Evolutionary conservation across 1,140 invertebrate genomes (phyloP), one percentile per base, ranked within the genome.

Genomic region (Steinernema khuongi): DNA sequence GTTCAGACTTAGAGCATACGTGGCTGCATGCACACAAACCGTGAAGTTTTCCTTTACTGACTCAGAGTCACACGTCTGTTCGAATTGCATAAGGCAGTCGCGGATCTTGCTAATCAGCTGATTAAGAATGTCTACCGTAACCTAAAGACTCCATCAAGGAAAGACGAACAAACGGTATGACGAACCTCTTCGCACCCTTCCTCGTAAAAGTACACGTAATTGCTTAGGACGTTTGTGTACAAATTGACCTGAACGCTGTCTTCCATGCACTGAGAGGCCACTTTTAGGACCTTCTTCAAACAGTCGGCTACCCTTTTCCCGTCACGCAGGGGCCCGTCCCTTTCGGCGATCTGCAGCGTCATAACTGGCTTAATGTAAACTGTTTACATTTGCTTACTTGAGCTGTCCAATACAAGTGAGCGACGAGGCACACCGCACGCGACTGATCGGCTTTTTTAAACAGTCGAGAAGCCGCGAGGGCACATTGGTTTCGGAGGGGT

Each of bases 361-460:
- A 75, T 33, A 72, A 7, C n/a, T n/a, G n/a, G n/a, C 17, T 1
- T 17, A 76, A 67, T 30, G n/a, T 31, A 44, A 75, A 1, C 43
- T 72, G 77, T 70, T 67, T 60, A 19, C 31, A 60, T 71, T 70
- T 31, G 1, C 88, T 88, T n/a, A 88, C 89, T 29, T 90, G 84
- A 66, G 89, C 93, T 70, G 93, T 94, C 96, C 96, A 98, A 87
- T 97, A 98, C 43, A 98, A 89, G 86, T 97, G 93, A 0, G 94
- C 92, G 90, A 0, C 97, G 92, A 4, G 92, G 94, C 73, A 94
- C 87, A 85, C 93, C 94, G 83, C 95, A 69, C 94, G 88, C 82
- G 94, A 96, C 83, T 99, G 96, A 87, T 99, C 96, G 0, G 94
- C 94, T 83, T 98, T 99, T 87, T 97, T 96, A 0, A 99, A 88